A percentile compares a stretch with the other conserved stretches of the same genome.
These are phyloP conservation scores for Triplophysa tibetana DNA, from an alignment of 2,113 vertebrate genomes.

Conservation along the genomic window DNA sequence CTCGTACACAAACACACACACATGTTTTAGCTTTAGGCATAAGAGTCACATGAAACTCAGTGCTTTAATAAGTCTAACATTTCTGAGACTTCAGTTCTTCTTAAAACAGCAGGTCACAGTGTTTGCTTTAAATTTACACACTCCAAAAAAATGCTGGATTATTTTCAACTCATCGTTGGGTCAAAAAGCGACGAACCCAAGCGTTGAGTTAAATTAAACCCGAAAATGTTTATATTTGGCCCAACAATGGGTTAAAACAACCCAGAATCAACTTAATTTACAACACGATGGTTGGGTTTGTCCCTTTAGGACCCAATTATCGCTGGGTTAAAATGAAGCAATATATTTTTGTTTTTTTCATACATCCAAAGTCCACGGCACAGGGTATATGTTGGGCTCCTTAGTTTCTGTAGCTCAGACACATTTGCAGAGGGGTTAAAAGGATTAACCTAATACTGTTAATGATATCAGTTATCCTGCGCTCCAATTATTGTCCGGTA, in stretches of 20 bases:
- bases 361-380: slow-evolving; percentile 23
- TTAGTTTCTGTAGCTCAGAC: slow-evolving; percentile 27
- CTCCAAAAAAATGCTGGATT: neutral
- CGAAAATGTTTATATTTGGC: too few species aligned
- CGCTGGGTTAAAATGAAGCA: too few species aligned
- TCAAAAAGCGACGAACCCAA: too few species aligned
- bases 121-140: slow-evolving; percentile 13
- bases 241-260: too few species aligned
- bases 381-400: neutral
- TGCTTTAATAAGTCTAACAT: neutral
- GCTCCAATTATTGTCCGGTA: slow-evolving; percentile 43
- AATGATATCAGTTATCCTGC: slow-evolving; percentile 36
- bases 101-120: slow-evolving; percentile 3
- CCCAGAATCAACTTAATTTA: too few species aligned
- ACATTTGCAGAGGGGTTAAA: slow-evolving; percentile 39
- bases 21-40: neutral
- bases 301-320: too few species aligned
- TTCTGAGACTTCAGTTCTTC: neutral
- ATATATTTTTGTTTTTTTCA: too few species aligned
- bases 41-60: neutral
- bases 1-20: too few species aligned
- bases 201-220: too few species aligned
- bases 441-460: slow-evolving; percentile 37
- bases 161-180: too few species aligned
- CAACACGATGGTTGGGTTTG: too few species aligned